Evolutionary conservation across 2,888 invertebrate genomes (phyloP).

Genomic region (Terebella lapidaria): DNA sequence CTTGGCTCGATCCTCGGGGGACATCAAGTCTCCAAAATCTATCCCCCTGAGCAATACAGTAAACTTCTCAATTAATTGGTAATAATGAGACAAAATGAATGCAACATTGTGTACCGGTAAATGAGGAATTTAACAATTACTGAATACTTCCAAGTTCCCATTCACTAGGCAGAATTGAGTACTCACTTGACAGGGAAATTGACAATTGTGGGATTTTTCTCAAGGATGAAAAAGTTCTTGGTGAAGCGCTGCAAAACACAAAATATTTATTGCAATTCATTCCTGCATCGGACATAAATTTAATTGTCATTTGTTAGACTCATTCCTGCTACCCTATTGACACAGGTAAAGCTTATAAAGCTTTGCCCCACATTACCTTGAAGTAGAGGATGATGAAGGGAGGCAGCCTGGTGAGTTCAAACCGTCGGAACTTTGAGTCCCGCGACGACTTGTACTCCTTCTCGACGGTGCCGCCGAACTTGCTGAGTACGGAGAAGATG

Average conservation of each 20-base stretch:
- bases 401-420: slow-evolving; percentile 88
- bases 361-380: slow-evolving; percentile 60
- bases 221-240: slow-evolving; percentile 96
- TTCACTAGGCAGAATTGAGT: too few species aligned
- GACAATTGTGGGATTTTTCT: slow-evolving; percentile 99
- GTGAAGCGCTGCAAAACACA: slow-evolving; percentile 71
- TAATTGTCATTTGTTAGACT: too few species aligned
- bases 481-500: slow-evolving; percentile 84
- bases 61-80: slow-evolving; percentile 28
- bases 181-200: slow-evolving; percentile 98
- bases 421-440: slow-evolving; percentile 94
- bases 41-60: slow-evolving; percentile 83
- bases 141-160: too few species aligned
- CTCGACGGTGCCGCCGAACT: slow-evolving; percentile 91
- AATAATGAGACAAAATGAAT: too few species aligned
- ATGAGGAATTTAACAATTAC: too few species aligned
- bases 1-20: slow-evolving; percentile 65
- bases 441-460: slow-evolving; percentile 99
- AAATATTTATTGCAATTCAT: too few species aligned
- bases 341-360: neutral
- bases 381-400: slow-evolving; percentile 93
- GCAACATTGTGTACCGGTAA: too few species aligned
- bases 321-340: neutral
- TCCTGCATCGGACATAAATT: neutral
- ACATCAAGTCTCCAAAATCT: slow-evolving; percentile 91